Evolutionary conservation across 23 tunicate species (phyloP), one percentile per base, ranked within the genome.

Genomic region (Styela clava): DNA sequence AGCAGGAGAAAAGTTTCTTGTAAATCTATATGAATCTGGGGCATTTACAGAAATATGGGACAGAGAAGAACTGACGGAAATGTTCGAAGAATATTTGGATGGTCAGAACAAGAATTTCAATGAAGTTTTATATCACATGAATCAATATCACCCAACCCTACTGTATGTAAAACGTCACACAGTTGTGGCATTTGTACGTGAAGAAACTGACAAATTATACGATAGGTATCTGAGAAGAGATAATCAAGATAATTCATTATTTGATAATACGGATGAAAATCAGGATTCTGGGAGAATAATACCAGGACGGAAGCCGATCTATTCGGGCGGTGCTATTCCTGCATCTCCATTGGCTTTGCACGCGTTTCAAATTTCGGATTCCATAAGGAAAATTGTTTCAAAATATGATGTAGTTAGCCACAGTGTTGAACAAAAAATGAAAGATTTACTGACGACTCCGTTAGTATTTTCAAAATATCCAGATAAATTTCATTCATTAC

Each of bases 401-500:
- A 12, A 12, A 12, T 12, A 44, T 12, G 7, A 7, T 44, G 56
- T 7, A 44, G 56, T 44, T 44, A 5, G 9, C 7, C 12, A 7
- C 12, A 12, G 12, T 44, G 12, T 44, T 5, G 12, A 12, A 5
- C 7, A 12, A 7, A 44, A 44, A 44, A 5, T 44, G 9, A 44
- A 7, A 12, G 12, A 12, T 5, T 44, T 44, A 44, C 12, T 44
- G 56, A 44, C 7, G 12, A 44, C 7, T 44, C 56, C 56, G 7
- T 44, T 44, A 12, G 12, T 5, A 44, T 44, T 44, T 44, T 44
- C 56, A 44, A 44, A 44, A 44, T 44, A 44, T 12, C 56, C 56
- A 44, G 56, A 65, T 24, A 87, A 82, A 34, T 81, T 87, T 31
- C 51, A 52, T 5, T 35, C 74, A 19, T 61, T 87, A 32, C 68